phyloP scores from a whole-genome alignment of 2,888 invertebrate genomes.

The Brachypalpus laphriformis region DNA sequence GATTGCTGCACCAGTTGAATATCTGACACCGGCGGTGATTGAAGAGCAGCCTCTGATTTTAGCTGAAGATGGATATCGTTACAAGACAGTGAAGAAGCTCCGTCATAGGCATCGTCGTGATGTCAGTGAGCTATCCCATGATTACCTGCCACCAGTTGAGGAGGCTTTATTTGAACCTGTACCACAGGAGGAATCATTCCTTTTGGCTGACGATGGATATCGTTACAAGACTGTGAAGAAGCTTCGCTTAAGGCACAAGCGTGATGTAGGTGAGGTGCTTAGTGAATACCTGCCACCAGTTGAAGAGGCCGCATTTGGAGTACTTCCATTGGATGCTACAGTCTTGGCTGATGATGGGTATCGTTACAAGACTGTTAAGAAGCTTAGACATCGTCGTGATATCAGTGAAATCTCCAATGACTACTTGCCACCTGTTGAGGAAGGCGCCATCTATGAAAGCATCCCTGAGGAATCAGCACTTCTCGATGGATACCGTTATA shows the following conservation, averaged over 20 bases:
- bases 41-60: conserved; percentile 50
- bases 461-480: background rate
- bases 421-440: conserved; percentile 64
- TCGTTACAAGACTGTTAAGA: conserved; percentile 57
- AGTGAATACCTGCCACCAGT: conserved; percentile 73
- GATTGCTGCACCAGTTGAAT: conserved; percentile 73
- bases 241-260: conserved; percentile 74
- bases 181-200: background rate
- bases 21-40: conserved; percentile 71
- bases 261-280: conserved; percentile 76
- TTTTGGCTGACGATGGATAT: conserved; percentile 67
- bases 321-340: conserved; percentile 22
- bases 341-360: conserved; percentile 59
- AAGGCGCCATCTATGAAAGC: conserved; percentile 28
- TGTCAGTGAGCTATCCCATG: conserved; percentile 78
- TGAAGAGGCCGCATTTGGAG: conserved; percentile 44
- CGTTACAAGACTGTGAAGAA: conserved; percentile 78
- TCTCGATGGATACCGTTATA: conserved; percentile 42
- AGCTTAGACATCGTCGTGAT: conserved; percentile 64
- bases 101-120: conserved; percentile 77
- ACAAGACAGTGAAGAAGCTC: conserved; percentile 56
- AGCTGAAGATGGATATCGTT: conserved; percentile 60
- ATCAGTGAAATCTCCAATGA: conserved; percentile 52
- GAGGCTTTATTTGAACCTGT: conserved; percentile 37
- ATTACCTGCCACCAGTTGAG: conserved; percentile 78